Evolutionary conservation across 1,140 invertebrate genomes (phyloP).

Genomic region (Lethrus apterus): DNA sequence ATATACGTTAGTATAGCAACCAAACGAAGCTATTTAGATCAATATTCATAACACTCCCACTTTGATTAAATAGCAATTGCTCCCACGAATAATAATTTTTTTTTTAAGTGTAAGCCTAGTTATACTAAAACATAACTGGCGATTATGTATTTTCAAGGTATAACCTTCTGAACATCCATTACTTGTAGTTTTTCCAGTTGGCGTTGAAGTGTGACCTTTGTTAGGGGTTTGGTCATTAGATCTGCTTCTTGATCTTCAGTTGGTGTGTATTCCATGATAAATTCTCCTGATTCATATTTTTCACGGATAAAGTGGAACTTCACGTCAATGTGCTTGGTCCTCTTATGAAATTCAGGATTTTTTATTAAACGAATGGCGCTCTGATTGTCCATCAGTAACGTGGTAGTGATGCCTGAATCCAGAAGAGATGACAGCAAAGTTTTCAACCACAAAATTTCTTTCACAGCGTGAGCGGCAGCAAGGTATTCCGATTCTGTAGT

Average conservation of each 20-base stretch:
- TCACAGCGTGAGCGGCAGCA: not conserved
- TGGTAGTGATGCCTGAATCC: too few species aligned
- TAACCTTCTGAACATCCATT: too few species aligned
- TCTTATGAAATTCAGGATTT: slow-evolving; percentile 36
- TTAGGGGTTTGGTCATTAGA: slow-evolving; percentile 36
- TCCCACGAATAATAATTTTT: too few species aligned
- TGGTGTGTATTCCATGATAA: slow-evolving; percentile 3
- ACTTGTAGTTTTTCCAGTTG: too few species aligned
- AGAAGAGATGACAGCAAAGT: too few species aligned
- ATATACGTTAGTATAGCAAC: too few species aligned
- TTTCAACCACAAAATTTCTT: not conserved
- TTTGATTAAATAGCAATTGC: too few species aligned
- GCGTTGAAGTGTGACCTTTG: slow-evolving; percentile 4
- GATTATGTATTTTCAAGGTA: too few species aligned
- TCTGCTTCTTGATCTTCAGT: slow-evolving; percentile 32
- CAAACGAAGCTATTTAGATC: too few species aligned
- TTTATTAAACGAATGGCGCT: slow-evolving; percentile 35
- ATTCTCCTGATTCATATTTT: slow-evolving; percentile 2
- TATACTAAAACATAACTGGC: too few species aligned
- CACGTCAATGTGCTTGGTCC: slow-evolving; percentile 31
- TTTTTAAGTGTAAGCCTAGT: too few species aligned
- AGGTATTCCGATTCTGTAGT: slow-evolving; percentile 2
- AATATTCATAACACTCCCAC: too few species aligned
- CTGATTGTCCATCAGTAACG: slow-evolving; percentile 25
- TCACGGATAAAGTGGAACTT: slow-evolving; percentile 24